phyloP scores from a whole-genome alignment of 2,888 invertebrate species.

The Calameuta filiformis region DNA sequence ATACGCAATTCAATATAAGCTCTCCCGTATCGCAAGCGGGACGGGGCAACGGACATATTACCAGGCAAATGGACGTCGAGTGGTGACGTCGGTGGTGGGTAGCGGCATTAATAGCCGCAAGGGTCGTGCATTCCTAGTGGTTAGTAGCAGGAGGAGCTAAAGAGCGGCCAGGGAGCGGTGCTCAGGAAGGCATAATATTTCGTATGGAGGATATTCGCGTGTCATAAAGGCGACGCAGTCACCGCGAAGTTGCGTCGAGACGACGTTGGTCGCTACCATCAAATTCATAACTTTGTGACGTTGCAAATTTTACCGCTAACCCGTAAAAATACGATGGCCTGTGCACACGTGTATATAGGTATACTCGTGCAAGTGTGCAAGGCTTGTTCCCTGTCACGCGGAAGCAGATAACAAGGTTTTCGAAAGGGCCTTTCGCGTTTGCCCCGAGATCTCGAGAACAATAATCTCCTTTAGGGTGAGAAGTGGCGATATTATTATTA shows the following conservation, averaged over 20 bases:
- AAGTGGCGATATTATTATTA: too few relatives aligned
- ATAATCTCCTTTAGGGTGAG: too few relatives aligned
- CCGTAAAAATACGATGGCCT: conserved; percentile 36
- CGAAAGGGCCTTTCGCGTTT: too few relatives aligned
- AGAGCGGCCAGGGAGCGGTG: conserved; percentile 15
- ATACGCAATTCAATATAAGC: conserved; percentile 43
- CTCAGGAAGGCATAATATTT: conserved; percentile 48
- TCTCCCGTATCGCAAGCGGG: neutral
- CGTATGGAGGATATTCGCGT: conserved; percentile 59
- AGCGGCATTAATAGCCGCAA: too few relatives aligned
- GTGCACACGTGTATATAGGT: too few relatives aligned
- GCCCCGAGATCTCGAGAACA: too few relatives aligned
- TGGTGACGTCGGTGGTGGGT: too few relatives aligned
- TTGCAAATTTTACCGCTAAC: conserved; percentile 45
- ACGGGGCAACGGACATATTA: neutral
- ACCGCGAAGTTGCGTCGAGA: conserved; percentile 11
- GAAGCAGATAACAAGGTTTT: too few relatives aligned
- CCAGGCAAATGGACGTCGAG: too few relatives aligned
- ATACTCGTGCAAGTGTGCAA: too few relatives aligned
- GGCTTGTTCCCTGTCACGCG: too few relatives aligned
- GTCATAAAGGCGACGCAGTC: conserved; percentile 49
- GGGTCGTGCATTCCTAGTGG: too few relatives aligned
- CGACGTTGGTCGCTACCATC: conserved; percentile 22
- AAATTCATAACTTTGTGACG: conserved; percentile 49
- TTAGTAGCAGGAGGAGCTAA: neutral